Evolutionary conservation across 2,888 invertebrate species (phyloP).

Genomic region (Tanytarsus gracilentus): DNA sequence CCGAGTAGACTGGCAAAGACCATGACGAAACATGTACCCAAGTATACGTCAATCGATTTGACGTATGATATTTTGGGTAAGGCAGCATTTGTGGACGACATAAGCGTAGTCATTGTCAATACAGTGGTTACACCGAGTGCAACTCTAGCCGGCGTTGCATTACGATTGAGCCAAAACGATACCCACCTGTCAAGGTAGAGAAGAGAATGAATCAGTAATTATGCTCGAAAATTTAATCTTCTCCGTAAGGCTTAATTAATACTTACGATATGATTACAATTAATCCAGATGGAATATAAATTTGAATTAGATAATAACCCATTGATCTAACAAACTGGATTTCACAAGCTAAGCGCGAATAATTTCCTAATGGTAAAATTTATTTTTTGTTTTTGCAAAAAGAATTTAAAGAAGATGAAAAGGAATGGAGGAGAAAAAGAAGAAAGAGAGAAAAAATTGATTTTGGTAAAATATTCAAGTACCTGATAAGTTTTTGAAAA

Average conservation of each 20-base stretch:
- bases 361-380: slow-evolving; percentile 72
- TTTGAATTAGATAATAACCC: slow-evolving; percentile 98
- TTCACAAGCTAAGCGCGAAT: slow-evolving; percentile 90
- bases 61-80: slow-evolving; percentile 97
- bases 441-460: background rate
- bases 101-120: slow-evolving; percentile 94
- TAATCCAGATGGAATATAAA: slow-evolving; percentile 94
- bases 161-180: slow-evolving; percentile 92
- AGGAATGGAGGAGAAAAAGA: background rate
- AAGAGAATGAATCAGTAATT: no score
- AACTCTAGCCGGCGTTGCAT: slow-evolving; percentile 89
- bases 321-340: slow-evolving; percentile 95
- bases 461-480: no score
- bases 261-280: slow-evolving; percentile 95
- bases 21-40: slow-evolving; percentile 98
- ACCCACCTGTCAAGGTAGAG: no score
- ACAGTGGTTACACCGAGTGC: slow-evolving; percentile 91
- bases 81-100: slow-evolving; percentile 93
- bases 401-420: background rate
- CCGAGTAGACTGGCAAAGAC: slow-evolving; percentile 95
- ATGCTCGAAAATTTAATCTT: no score
- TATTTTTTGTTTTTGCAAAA: slow-evolving; percentile 23
- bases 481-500: no score
- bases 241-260: no score
- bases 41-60: slow-evolving; percentile 94